Base-by-base conservation (phyloP, 2,888 invertebrate species). In the Tiphia femorata region DNA sequence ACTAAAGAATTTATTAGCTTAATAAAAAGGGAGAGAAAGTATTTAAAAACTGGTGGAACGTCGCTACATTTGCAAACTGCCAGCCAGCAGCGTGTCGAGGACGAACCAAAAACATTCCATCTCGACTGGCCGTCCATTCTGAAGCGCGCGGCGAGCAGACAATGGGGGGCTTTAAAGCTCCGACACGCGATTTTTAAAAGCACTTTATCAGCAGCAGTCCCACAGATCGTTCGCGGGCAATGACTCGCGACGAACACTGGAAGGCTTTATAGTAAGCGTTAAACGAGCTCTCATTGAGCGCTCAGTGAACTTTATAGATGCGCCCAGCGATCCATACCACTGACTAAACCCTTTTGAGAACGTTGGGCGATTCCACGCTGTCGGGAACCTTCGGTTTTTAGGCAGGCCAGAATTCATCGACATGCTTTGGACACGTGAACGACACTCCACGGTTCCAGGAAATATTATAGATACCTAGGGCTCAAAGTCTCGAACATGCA, bases 321-420 rank as follows among this genome's bases (percentile, higher is more conserved):
- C 42, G 60, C 12, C 47, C 57, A 64, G 49, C 65, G 68, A 62
- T 57, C 55, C 68, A 43, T 58, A 56, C 52, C 53, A 64, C 64
- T 54, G 56, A 42, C 59, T 50, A 59, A 64, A 64, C 60, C 61
- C 63, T 64, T 62, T 71, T 46, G 37, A 14, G n/a, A 30, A 7
- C 10, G 6, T 17, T 10, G 40, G 40, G 10, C 40, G 19, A 50
- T 17, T 20, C 33, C 14, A 16, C 38, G 25, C 10, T 16, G 2
- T 14, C 16, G 2, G 37, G 16, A 37, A 40, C 4, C 40, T 16
- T 35, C 17, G 20, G 19, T n/a, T 40, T 40, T 40, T 40, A 19
- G 40, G 40, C 21, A 20, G 20, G 19, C 40, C 40, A 20, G 12
- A 27, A 29, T 29, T 16, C 43, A 29, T 33, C 14, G n/a, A n/a